Evolutionary conservation across 1,140 invertebrate genomes (phyloP), one percentile per base, ranked within the genome.

Genomic region (Cherax quadricarinatus): DNA sequence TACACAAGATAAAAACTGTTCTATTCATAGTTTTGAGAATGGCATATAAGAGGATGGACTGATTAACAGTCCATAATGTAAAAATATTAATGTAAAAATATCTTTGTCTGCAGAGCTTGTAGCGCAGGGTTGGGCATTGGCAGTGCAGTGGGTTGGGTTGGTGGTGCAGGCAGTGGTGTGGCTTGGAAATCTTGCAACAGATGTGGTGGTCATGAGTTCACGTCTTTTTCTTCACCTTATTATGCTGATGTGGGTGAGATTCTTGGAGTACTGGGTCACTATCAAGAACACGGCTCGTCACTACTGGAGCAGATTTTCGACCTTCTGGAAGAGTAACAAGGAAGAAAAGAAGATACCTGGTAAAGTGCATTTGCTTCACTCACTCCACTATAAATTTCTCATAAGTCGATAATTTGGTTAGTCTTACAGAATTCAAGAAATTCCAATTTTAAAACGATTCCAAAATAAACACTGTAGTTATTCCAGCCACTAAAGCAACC

Each of bases 131-230:
- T 91, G 80, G 83, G 86, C 88, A 18, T 48, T 93, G 41, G 85
- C 83, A 60, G 81, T 91, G 24, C 85, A 91, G 80, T 93, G 93
- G 86, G 85, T 88, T 6, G 86, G 66, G 24, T 66, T 91, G 24
- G 84, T 85, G 21, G 62, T 91, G 53, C 89, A 85, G 21, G 93
- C 85, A 10, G 87, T 85, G 24, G 87, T 91, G 66, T 93, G 93
- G 93, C 89, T 93, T 14, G 89, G 90, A 24, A 89, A 81, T 24
- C 81, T 93, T 16, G 81, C 90, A 3, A 80, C 89, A 51, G 93
- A 93, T 18, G 89, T 93, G 41, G 88, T 93, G 41, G 81, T 93
- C 41, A 93, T 93, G 93, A 93, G 93, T 41, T 83, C 89, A 9
- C 89, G 89, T 21, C 89, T 93, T n/a, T 88, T 91, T 60, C 80